Evolutionary conservation across 2,888 invertebrate genomes (phyloP).

Genomic region (Clostera curtula): DNA sequence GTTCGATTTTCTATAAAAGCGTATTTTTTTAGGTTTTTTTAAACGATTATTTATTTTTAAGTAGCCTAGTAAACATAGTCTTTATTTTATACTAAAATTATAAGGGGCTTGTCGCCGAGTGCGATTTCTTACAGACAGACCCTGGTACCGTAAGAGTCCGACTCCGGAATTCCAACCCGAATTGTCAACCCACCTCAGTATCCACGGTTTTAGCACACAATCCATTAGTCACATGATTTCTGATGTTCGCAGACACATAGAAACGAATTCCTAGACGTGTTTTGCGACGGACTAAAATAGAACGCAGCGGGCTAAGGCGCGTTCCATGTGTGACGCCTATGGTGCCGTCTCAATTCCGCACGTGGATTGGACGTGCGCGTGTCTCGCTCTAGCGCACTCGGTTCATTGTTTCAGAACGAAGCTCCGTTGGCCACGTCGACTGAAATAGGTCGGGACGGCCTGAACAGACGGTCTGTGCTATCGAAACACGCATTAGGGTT

Average conservation of each 20-base stretch:
- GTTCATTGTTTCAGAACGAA: constrained; percentile 68
- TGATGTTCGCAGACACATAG: constrained; percentile 69
- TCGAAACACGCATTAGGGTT: too few relatives aligned
- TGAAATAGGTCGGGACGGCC: constrained; percentile 71
- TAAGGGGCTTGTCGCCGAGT: constrained; percentile 18
- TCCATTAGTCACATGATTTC: constrained; percentile 72
- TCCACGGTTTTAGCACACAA: constrained; percentile 34
- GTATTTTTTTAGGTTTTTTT: too few relatives aligned
- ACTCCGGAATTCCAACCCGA: too few relatives aligned
- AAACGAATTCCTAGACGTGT: constrained; percentile 74
- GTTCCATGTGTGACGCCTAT: constrained; percentile 64
- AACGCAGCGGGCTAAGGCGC: constrained; percentile 67
- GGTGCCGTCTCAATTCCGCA: constrained; percentile 49
- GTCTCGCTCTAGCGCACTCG: constrained; percentile 57
- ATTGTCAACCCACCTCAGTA: constrained; percentile 22
- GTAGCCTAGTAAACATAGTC: too few relatives aligned
- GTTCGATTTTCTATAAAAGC: too few relatives aligned
- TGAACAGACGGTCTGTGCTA: constrained; percentile 65
- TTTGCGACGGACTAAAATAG: constrained; percentile 71
- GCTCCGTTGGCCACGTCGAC: constrained; percentile 62
- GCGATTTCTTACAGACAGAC: too few relatives aligned
- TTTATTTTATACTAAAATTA: too few relatives aligned
- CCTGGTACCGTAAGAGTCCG: too few relatives aligned
- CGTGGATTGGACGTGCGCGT: constrained; percentile 43
- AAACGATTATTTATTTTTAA: too few relatives aligned